Percentiles rank a stretch among this genome's conserved stretches.
Conservation (phyloP, 2,113 vertebrate genomes). For the Prochilodus magdalenae region DNA sequence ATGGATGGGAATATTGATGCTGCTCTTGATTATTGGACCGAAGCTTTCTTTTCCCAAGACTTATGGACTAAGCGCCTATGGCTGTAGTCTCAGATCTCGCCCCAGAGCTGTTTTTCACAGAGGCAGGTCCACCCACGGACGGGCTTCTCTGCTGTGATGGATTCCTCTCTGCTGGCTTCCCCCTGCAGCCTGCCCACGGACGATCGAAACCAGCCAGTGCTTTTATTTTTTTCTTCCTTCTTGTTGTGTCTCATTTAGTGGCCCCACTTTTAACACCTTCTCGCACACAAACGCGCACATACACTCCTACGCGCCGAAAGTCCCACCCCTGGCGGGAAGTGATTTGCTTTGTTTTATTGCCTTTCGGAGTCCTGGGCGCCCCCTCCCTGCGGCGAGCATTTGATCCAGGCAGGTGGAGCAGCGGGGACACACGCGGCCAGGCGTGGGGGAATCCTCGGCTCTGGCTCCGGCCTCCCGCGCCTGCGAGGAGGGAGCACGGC, state of each 20-base stretch:
- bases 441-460: conserved; percentile 65
- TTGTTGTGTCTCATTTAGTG: conserved; percentile 48
- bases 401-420: conserved; percentile 49
- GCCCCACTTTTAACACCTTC: conserved; percentile 16
- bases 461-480: conserved; percentile 55
- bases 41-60: conserved; percentile 36
- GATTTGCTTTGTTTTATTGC: conserved; percentile 56
- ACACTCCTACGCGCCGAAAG: conserved; percentile 37
- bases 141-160: conserved; percentile 51
- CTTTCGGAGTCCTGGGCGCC: conserved; percentile 38
- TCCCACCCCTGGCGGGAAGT: conserved; percentile 44
- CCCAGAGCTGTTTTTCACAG: conserved; percentile 48
- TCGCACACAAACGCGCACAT: conserved; percentile 22
- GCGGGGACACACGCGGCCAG: conserved; percentile 46
- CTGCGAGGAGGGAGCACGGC: conserved; percentile 64
- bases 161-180: conserved; percentile 51
- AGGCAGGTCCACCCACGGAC: conserved; percentile 59
- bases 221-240: conserved; percentile 32
- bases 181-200: conserved; percentile 49
- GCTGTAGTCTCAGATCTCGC: conserved; percentile 40
- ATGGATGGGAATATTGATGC: not conserved
- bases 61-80: conserved; percentile 28
- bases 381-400: conserved; percentile 30
- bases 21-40: conserved; percentile 28
- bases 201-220: conserved; percentile 45